phyloP scores from a whole-genome alignment of 2,797 vertebrate genomes.

The Vultur gryphus region DNA sequence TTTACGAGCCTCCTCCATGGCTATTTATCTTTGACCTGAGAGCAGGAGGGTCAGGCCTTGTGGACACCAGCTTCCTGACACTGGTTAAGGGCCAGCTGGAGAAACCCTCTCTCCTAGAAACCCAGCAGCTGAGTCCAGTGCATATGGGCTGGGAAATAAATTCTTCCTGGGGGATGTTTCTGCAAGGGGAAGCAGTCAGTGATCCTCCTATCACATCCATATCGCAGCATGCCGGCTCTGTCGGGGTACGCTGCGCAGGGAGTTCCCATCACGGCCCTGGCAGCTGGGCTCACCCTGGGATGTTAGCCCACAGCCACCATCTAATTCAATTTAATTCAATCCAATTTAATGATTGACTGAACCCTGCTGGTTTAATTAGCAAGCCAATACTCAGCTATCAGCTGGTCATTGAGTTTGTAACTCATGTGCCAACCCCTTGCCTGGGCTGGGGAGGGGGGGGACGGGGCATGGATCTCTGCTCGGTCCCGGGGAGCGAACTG shows the following conservation, averaged over 20 bases:
- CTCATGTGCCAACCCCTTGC: neutral
- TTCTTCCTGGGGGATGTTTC: neutral
- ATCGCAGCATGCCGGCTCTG: fast-evolving
- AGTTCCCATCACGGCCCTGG: neutral
- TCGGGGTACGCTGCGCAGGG: fast-evolving
- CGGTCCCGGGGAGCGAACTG: fast-evolving
- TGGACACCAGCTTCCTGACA: neutral
- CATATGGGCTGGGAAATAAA: neutral
- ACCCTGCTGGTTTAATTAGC: conserved; percentile 22
- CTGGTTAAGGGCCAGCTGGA: neutral
- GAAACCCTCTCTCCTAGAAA: neutral
- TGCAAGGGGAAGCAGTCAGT: neutral
- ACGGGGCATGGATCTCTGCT: neutral
- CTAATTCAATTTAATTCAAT: conserved; percentile 18
- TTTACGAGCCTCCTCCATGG: neutral
- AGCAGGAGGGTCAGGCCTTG: neutral
- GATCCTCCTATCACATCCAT: neutral
- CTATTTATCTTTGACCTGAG: neutral
- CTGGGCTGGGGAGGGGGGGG: neutral
- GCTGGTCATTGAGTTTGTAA: neutral
- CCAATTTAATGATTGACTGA: conserved; percentile 47
- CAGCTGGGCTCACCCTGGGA: neutral
- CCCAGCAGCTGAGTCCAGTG: neutral
- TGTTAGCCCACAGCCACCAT: neutral
- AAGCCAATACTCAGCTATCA: conserved; percentile 33